phyloP scores from a whole-genome alignment of 2,888 invertebrate genomes.

The Amphipyra berbera region DNA sequence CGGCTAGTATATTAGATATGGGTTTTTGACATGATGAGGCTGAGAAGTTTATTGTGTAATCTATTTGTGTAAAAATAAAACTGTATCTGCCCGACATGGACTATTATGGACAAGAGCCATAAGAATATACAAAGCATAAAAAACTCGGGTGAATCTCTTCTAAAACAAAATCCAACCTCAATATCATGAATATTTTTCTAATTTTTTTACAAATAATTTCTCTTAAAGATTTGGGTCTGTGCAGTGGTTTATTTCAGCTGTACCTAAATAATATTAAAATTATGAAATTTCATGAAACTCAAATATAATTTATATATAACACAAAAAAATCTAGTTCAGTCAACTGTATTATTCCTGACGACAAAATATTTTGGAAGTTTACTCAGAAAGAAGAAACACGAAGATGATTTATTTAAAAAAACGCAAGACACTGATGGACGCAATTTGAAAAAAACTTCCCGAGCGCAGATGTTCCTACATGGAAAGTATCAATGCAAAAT shows the following conservation, averaged over 20 bases:
- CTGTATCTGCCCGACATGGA: too few relatives aligned
- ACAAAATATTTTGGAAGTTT: constrained; percentile 37
- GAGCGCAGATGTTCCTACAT: constrained; percentile 61
- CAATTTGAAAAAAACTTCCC: constrained; percentile 44
- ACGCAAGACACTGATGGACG: constrained; percentile 25
- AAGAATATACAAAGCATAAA: too few relatives aligned
- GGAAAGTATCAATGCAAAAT: constrained; percentile 51
- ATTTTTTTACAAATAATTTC: too few relatives aligned
- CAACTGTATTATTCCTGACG: constrained; percentile 21
- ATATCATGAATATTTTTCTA: too few relatives aligned
- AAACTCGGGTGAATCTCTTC: too few relatives aligned
- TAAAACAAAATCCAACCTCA: too few relatives aligned
- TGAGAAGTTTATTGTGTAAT: neutral
- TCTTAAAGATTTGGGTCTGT: neutral
- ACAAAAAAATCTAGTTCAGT: constrained; percentile 35
- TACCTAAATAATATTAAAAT: constrained; percentile 4
- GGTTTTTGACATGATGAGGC: neutral
- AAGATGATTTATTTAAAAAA: constrained; percentile 50
- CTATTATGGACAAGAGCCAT: too few relatives aligned
- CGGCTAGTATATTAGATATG: constrained; percentile 8
- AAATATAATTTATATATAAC: neutral
- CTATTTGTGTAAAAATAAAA: neutral
- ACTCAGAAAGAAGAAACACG: constrained; percentile 15
- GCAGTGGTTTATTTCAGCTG: neutral
- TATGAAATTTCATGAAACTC: constrained; percentile 10